These are phyloP conservation scores for Poeciliopsis occidentalis DNA, from an alignment of 2,113 vertebrate species.

Conservation along the genomic window DNA sequence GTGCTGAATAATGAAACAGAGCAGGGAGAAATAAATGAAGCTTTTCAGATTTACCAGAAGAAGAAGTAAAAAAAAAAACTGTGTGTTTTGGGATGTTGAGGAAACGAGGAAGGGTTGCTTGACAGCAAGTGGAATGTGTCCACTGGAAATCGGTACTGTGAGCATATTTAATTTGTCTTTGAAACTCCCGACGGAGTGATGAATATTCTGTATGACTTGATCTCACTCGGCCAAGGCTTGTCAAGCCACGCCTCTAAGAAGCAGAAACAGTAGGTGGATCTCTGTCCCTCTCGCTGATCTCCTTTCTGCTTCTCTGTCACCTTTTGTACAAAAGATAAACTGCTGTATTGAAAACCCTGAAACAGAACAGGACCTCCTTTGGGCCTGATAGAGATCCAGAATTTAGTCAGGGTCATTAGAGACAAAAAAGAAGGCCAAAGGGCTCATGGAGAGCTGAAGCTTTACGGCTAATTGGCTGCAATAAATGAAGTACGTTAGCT, in stretches of 20 bases:
- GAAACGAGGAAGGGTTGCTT: conserved; percentile 12
- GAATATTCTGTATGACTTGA: conserved; percentile 62
- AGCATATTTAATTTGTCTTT: conserved; percentile 57
- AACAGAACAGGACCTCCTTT: conserved; percentile 22
- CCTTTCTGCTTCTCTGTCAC: background rate
- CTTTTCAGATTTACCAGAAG: conserved; percentile 19
- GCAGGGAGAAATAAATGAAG: conserved; percentile 47
- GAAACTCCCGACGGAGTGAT: conserved; percentile 55
- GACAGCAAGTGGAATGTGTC: conserved; percentile 33
- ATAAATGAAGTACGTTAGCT: conserved; percentile 75
- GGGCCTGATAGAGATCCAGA: conserved; percentile 28
- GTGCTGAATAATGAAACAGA: conserved; percentile 66
- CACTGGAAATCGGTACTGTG: conserved; percentile 39
- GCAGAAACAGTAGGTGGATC: conserved; percentile 23
- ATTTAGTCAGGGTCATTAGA: conserved; percentile 60
- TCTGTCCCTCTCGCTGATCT: conserved; percentile 19
- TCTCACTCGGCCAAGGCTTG: conserved; percentile 50
- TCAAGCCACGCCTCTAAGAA: conserved; percentile 30
- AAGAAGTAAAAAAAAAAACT: background rate
- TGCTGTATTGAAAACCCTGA: conserved; percentile 45
- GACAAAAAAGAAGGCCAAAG: conserved; percentile 39
- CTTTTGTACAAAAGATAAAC: conserved; percentile 14
- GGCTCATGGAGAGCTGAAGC: conserved; percentile 62
- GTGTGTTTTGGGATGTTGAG: conserved; percentile 8
- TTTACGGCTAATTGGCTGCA: conserved; percentile 72